Base-by-base conservation (phyloP, 2,888 invertebrate genomes). In the Podotricha telesiphe region DNA sequence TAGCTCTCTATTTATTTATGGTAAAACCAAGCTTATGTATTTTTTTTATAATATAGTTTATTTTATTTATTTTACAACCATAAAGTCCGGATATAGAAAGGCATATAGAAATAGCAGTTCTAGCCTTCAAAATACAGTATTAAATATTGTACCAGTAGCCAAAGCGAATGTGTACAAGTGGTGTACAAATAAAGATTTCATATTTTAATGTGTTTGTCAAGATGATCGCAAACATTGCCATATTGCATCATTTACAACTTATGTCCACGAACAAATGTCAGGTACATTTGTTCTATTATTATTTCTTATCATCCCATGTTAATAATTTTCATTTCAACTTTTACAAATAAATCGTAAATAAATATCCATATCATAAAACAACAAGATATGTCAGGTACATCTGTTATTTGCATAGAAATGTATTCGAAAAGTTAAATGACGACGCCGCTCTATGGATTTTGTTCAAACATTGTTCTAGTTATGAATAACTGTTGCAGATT, bases 401-500 rank as follows among this genome's bases (percentile, higher is more conserved):
- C 74, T 78, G 77, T 69, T 75, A 77, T 75, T 77, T 76, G 70
- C 68, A 64, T 53, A 42, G 69, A 66, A 65, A 66, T 65, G 69
- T 69, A 66, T 66, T 67, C 64, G 15, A 63, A 65, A 53, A 42
- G 8, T 51, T 53, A 50, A 37, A 56, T 10, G 15, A 50, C 53
- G 70, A 71, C 2, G 48, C 83, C 58, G 75, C 89, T 90, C 89
- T 72, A 87, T 58, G 47, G 71, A 73, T 75, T 76, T 67, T 68
- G 71, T 73, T 72, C 74, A 73, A 70, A 80, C 78, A 86, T 83
- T 86, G 85, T 86, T 85, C 84, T 80, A 81, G 83, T 86, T 89
- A 88, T 87, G 87, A 90, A 86, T 89, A 89, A 87, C 85, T 86
- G 85, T 86, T 84, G 82, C 84, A 90, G 91, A 91, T 91, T 90